phyloP scores from a whole-genome alignment of 2,113 vertebrate genomes.

The Propithecus coquereli region DNA sequence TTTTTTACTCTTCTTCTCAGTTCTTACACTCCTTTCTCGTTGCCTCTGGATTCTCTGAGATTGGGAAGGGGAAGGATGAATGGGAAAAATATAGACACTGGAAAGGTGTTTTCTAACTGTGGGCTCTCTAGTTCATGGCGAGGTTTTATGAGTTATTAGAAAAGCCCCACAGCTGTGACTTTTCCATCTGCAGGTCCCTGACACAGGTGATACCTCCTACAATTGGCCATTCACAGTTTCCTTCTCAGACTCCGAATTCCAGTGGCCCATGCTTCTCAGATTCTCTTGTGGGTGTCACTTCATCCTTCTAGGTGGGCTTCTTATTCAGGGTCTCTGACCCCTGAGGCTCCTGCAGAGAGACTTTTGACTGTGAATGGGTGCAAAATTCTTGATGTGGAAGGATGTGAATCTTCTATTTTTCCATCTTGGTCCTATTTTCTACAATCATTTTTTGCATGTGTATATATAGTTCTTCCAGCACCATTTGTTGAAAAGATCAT shows the following conservation, averaged over 20 bases:
- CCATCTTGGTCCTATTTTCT: no score
- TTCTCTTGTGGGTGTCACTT: not conserved
- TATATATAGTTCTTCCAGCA: no score
- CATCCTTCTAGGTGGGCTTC: not conserved
- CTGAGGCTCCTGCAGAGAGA: not conserved
- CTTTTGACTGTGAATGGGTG: not conserved
- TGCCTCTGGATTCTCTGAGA: not conserved
- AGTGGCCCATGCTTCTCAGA: not conserved
- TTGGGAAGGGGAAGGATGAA: not conserved
- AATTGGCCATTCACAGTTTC: not conserved
- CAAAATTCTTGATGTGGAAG: not conserved
- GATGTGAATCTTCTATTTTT: not conserved
- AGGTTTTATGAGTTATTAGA: not conserved
- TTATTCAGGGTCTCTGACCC: not conserved
- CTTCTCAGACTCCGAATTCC: not conserved
- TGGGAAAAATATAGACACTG: not conserved
- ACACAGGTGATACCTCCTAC: not conserved
- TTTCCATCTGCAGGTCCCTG: not conserved
- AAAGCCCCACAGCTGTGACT: not conserved
- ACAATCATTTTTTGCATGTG: no score
- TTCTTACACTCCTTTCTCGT: not conserved
- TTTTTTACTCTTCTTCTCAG: not conserved
- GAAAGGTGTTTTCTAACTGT: not conserved
- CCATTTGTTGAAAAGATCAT: no score
- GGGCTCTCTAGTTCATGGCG: not conserved